Base-by-base conservation (phyloP, 1,140 invertebrate species). In the Psix sp. region DNA sequence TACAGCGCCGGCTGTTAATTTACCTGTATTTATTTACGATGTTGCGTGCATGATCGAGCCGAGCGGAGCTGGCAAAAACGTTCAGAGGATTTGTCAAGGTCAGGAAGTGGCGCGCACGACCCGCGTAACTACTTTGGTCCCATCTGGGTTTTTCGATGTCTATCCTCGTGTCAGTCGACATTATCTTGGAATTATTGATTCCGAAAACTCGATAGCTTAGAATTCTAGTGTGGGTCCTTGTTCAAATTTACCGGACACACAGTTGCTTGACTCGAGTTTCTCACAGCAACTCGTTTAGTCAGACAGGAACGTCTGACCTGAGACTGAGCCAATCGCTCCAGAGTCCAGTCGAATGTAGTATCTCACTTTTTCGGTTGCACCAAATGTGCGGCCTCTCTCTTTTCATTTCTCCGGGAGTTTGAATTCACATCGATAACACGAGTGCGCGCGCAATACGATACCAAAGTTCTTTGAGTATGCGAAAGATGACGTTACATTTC, bases 71-170 rank as follows among this genome's bases (percentile, higher is more conserved):
- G 4, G 91, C 92, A 40, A 98, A 91, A 11, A 94, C 80, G 83
- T 97, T 96, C 15, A 96, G 84, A 1, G 97, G 96, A 87, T 98
- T 97, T 3, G 96, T 98, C 9, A 96, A 91, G 49, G 91, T 91
- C 42, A 97, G 91, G 84, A 98, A 99, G 84, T 98, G 96, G 77
- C 93, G 92, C 0, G 95, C 94, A 67, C 97, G 89, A 10, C 96
- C 96, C 36, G 86, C 76, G 79, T 96, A 99, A 0, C 94, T 96
- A 49, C 86, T 89, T 86, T 97, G 95, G 87, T 97, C 95, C 90
- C 93, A 98, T 76, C 91, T 89, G 0, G 96, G 95, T 76, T 94
- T 90, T 67, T 95, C 92, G 62, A 98, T 90, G 81, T 97, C 91
- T 70, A 96, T 81, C 36, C 67, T 79, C 20, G 38, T 51, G 1